Base-by-base conservation (phyloP, 2,888 invertebrate species). In the Diadegma fenestrale region DNA sequence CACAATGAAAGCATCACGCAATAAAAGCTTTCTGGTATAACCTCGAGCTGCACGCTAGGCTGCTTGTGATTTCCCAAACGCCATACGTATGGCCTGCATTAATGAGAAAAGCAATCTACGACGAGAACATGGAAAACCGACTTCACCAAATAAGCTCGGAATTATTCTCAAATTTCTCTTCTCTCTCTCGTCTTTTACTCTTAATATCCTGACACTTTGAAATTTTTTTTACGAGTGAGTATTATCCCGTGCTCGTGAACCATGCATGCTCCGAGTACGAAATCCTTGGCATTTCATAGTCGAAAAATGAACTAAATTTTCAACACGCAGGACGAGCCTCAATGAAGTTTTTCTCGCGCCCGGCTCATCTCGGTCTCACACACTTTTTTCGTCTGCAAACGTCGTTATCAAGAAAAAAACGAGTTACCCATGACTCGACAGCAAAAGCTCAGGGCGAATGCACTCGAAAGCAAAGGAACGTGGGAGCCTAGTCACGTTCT, bases 401-500 rank as follows among this genome's bases (percentile, higher is more conserved):
- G 19, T 41, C 51, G 43, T 80, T 80, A 66, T 73, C 54, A 80
- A 26, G 54, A 51, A 10, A 64, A 33, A 4, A 64, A 37, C n/a
- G 1, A 30, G 2, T 30, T 22, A 64, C n/a, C 30, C 64, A 26
- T 64, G 37, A 26, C 22, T 72, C 68, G 68, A 41, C 41, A 33
- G 22, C 48, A 78, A 54, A 72, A 6, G 33, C 43, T 64, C 71
- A 41, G 17, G 22, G 37, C 1, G 26, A 84, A 71, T 63, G 51
- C 54, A 30, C 48, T 64, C 30, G n/a, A 45, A 45, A 76, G 64
- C 37, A 22, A 64, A 19, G 41, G 33, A 45, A 54, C 54, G 45
- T 30, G 43, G 63, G 22, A 58, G 58, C 66, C 58, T 30, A 54
- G 84, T 84, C 84, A 84, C 79, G 80, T 71, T 64, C 45, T 17